Conservation (phyloP, 2,113 vertebrate species). For the Pavo muticus region DNA sequence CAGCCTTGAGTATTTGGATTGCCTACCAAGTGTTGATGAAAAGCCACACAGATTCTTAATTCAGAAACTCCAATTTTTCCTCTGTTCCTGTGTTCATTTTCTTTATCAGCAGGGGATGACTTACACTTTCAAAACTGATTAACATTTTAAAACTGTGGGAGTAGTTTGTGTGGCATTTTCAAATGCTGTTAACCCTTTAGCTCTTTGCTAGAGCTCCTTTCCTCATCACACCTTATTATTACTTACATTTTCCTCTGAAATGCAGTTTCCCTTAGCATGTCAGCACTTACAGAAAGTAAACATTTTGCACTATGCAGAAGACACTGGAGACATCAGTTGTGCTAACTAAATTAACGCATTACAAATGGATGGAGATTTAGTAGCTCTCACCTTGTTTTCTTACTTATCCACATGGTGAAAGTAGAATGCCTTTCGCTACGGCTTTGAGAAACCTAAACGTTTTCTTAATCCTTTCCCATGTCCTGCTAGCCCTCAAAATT, state of each 20-base stretch:
- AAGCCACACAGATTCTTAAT: constrained; percentile 57
- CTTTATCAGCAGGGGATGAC: constrained; percentile 64
- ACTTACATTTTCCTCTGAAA: neutral
- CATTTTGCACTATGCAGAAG: neutral
- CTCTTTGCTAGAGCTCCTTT: neutral
- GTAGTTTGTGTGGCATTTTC: constrained; percentile 28
- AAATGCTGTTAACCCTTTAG: constrained; percentile 45
- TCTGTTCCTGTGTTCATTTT: constrained; percentile 68
- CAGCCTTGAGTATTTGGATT: constrained; percentile 36
- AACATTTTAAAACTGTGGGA: constrained; percentile 66
- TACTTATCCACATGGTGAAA: neutral
- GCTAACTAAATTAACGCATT: neutral
- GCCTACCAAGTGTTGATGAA: constrained; percentile 55
- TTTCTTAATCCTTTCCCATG: neutral
- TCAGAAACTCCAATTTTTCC: constrained; percentile 52
- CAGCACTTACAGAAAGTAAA: neutral
- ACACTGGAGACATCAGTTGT: neutral
- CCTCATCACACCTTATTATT: neutral
- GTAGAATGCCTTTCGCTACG: neutral
- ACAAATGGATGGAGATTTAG: neutral
- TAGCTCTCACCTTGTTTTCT: neutral
- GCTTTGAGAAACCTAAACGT: neutral
- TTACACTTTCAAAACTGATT: constrained; percentile 71
- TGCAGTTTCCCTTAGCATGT: neutral
- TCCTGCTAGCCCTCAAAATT: neutral